Conservation (phyloP, 2,797 vertebrate species). For the Meriones psammophilus region DNA sequence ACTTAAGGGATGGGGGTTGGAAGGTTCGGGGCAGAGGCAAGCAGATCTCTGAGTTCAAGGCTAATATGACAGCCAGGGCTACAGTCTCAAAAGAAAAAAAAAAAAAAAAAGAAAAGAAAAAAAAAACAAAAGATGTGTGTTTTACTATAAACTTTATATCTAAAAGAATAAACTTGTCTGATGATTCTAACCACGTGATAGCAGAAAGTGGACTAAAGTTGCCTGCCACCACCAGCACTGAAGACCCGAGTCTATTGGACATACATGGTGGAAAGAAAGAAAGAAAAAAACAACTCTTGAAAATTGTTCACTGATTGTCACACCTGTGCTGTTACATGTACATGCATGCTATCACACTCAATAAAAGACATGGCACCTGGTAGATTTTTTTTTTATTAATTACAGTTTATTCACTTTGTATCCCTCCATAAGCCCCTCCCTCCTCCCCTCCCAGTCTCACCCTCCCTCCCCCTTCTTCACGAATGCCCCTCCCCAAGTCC, state of each 20-base stretch:
- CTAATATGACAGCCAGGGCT: neutral
- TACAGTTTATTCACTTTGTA: too few relatives aligned
- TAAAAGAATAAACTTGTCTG: neutral
- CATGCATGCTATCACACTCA: too few relatives aligned
- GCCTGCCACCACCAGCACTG: neutral
- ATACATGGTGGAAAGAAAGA: neutral
- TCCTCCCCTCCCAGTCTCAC: too few relatives aligned
- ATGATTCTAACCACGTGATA: neutral
- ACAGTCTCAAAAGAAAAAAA: neutral
- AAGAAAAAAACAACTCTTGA: neutral
- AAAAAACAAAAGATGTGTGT: neutral
- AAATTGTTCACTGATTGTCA: neutral
- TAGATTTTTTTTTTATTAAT: too few relatives aligned
- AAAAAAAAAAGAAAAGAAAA: too few relatives aligned
- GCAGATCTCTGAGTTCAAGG: neutral
- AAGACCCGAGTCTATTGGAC: neutral
- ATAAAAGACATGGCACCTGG: too few relatives aligned
- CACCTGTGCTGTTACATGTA: neutral
- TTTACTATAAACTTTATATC: slow-evolving; percentile 9
- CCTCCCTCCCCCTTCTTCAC: too few relatives aligned
- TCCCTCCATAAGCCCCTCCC: too few relatives aligned
- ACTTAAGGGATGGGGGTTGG: neutral
- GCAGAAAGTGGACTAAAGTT: neutral
- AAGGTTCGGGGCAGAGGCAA: neutral
- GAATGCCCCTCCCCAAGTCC: too few relatives aligned